phyloP scores from a whole-genome alignment of 2,797 vertebrate genomes.

The Sebastes taczanowskii region DNA sequence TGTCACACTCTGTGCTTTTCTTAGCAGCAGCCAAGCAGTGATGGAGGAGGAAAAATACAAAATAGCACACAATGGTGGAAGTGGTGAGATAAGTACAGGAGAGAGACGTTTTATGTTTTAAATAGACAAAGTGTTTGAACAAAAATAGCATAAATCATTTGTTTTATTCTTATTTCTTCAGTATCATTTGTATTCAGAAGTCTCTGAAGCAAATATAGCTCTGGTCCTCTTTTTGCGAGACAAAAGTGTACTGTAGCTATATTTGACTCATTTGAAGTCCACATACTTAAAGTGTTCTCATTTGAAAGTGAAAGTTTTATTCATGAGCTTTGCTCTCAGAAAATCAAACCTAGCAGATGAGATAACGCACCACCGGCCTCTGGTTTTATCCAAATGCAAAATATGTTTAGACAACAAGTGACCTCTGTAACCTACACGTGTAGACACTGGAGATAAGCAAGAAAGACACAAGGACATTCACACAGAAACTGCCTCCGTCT shows the following conservation, averaged over 20 bases:
- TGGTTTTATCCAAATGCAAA: not conserved
- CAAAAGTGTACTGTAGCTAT: not conserved
- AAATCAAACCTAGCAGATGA: not conserved
- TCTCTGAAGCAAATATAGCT: conserved; percentile 16
- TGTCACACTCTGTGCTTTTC: not conserved
- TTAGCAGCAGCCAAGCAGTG: not conserved
- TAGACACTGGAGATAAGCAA: not conserved
- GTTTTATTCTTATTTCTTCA: not conserved
- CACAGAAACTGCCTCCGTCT: not conserved
- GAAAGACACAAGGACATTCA: not conserved
- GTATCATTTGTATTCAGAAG: not conserved
- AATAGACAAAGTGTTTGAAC: not conserved
- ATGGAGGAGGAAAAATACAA: not conserved
- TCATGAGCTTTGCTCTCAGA: not conserved
- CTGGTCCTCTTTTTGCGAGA: not conserved
- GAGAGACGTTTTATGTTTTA: not conserved
- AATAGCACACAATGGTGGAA: not conserved
- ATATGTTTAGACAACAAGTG: not conserved
- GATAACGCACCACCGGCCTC: not conserved
- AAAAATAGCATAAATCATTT: not conserved
- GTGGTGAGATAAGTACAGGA: not conserved
- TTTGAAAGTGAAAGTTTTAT: not conserved
- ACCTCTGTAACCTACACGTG: conserved; percentile 7
- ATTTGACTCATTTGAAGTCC: conserved; percentile 22
- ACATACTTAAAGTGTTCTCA: not conserved